Base-by-base conservation (phyloP, 2,113 vertebrate species). In the Lucifuga dentata region DNA sequence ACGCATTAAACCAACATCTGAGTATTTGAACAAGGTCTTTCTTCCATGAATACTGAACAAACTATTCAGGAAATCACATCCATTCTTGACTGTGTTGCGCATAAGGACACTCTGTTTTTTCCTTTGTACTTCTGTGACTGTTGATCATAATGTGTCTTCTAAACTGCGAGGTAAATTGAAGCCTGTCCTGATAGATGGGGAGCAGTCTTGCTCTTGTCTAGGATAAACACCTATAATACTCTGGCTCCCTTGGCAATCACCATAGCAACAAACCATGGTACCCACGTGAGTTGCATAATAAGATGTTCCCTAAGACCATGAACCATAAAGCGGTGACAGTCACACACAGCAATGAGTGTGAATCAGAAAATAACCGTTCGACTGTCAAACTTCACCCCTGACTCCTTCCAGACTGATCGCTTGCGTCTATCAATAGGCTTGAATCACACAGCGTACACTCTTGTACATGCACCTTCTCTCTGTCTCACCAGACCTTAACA, bases 251-350 rank as follows among this genome's bases (percentile, higher is more conserved):
- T 89, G 88, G 85, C 88, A 88, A 91, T 91, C 90, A 90, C 90
- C 90, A 91, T 91, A 91, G 90, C 90, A 91, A 91, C 90, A 90
- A 88, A 88, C 87, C 89, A 76, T 67, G 85, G 87, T 78, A 81
- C 78, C 87, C 88, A 89, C 88, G 90, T 91, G 90, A 89, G 89
- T 81, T 86, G 90, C 87, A 91, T 90, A 90, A 87, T 90, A 91
- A 91, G 88, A 88, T 85, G 81, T 85, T 87, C 79, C 81, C 81
- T 53, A 75, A 88, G 81, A 89, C 76, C 76, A 72, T 15, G 21
- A 72, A 86, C 74, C 80, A 79, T 78, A 82, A 80, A 81, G 73
- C 70, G 23, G 45, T 45, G 50, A 80, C 81, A 83, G 80, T 80
- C 41, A 81, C 77, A 65, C 12, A 20, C 73, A 70, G 72, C 78